Percentiles rank a stretch among this genome's conserved stretches.
Conservation (phyloP, 2,888 invertebrate genomes). For the Rhagophthalmus giganteus region DNA sequence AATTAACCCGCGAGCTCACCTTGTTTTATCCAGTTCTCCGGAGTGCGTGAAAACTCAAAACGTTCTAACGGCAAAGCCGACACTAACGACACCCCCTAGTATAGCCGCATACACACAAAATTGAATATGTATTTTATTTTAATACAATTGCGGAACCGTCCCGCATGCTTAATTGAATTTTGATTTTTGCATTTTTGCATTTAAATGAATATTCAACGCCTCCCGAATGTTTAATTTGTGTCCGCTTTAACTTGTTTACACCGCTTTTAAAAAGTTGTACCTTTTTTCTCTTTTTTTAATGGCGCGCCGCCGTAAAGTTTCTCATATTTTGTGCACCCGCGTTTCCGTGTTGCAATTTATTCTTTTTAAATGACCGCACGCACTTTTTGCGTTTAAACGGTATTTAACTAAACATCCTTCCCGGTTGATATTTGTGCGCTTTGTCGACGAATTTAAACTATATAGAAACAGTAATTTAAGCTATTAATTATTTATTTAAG, state of each 20-base stretch:
- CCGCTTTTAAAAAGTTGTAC: slow-evolving; percentile 24
- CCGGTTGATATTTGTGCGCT: too few species aligned
- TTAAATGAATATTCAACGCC: slow-evolving; percentile 34
- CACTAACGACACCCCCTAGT: slow-evolving; percentile 23
- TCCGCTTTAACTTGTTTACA: slow-evolving; percentile 27
- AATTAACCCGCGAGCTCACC: too few species aligned
- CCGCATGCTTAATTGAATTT: slow-evolving; percentile 34
- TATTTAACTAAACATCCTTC: too few species aligned
- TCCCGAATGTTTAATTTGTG: slow-evolving; percentile 23
- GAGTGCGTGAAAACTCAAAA: too few species aligned
- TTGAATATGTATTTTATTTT: slow-evolving; percentile 27
- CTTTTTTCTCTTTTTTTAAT: slow-evolving; percentile 20
- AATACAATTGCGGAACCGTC: slow-evolving; percentile 20
- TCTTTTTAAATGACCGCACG: slow-evolving; percentile 10
- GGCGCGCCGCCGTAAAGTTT: slow-evolving; percentile 13
- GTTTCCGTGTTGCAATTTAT: slow-evolving; percentile 16
- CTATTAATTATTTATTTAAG: not conserved
- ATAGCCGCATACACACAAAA: too few species aligned
- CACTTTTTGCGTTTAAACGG: too few species aligned
- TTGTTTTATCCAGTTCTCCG: too few species aligned
- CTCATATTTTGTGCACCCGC: slow-evolving; percentile 6
- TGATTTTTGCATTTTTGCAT: slow-evolving; percentile 34
- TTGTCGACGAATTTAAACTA: not conserved
- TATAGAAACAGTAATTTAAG: too few species aligned
- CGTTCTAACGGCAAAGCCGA: too few species aligned